Conservation (phyloP, 1,140 invertebrate genomes). For the Pseudomyrmex dendroicus region DNA sequence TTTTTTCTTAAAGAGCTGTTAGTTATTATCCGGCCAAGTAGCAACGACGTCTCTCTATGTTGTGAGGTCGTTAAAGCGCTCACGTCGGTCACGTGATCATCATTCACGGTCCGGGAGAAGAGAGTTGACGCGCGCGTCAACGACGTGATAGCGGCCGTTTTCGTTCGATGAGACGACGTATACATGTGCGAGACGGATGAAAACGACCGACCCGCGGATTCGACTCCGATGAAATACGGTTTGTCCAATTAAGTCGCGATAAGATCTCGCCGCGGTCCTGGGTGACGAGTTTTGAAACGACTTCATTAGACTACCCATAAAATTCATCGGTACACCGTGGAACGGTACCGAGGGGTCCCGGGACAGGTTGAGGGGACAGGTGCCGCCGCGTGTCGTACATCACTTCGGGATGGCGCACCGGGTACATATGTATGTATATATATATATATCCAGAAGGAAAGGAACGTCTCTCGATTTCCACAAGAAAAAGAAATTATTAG, state of each 20-base stretch:
- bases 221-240: constrained; percentile 77
- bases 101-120: neutral
- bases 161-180: neutral
- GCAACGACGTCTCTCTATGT: no score
- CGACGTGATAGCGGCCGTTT: neutral
- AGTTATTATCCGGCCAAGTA: no score
- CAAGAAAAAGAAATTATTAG: constrained; percentile 69
- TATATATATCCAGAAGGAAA: constrained; percentile 31
- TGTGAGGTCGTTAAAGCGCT: no score
- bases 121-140: neutral
- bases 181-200: neutral
- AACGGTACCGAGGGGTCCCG: constrained; percentile 65
- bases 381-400: constrained; percentile 78
- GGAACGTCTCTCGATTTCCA: constrained; percentile 66
- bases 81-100: no score
- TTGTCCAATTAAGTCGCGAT: constrained; percentile 82
- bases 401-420: constrained; percentile 60
- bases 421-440: constrained; percentile 22
- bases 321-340: constrained; percentile 81
- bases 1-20: no score
- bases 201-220: constrained; percentile 59
- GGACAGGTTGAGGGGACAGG: constrained; percentile 76
- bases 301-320: constrained; percentile 84
- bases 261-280: constrained; percentile 77
- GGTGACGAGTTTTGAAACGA: constrained; percentile 81